Percentiles rank a stretch among this genome's conserved stretches.
Evolutionary conservation across 2,888 invertebrate genomes (phyloP).

Genomic region (Netelia inedita): DNA sequence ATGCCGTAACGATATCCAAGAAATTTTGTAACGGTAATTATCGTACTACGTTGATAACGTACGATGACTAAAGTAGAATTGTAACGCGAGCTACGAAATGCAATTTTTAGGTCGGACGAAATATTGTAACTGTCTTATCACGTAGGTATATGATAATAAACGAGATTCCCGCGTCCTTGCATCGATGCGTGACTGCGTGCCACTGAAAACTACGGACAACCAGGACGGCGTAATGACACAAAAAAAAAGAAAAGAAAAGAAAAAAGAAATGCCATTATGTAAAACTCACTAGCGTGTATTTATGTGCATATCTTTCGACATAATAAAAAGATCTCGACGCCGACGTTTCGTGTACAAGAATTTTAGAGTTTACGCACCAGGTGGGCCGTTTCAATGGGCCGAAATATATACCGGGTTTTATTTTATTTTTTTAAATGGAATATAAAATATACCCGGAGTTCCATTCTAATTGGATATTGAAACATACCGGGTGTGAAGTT

Average conservation of each 20-base stretch:
- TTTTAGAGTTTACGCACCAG: not conserved
- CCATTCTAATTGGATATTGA: too few relatives aligned
- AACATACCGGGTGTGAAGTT: too few relatives aligned
- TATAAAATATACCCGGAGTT: too few relatives aligned
- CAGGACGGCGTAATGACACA: not conserved
- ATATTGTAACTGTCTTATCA: slow-evolving; percentile 23
- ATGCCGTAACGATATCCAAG: slow-evolving; percentile 29
- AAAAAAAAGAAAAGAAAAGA: slow-evolving; percentile 36
- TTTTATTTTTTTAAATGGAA: not conserved
- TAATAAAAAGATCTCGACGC: not conserved
- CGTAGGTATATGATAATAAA: not conserved
- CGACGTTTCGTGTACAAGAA: not conserved
- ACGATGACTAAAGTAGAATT: slow-evolving; percentile 12
- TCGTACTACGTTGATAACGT: slow-evolving; percentile 23
- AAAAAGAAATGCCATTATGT: slow-evolving; percentile 29
- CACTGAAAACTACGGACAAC: not conserved
- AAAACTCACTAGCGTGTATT: slow-evolving; percentile 7
- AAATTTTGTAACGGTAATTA: slow-evolving; percentile 40
- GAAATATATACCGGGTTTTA: too few relatives aligned
- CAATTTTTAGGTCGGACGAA: slow-evolving; percentile 55
- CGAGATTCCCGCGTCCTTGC: slow-evolving; percentile 28
- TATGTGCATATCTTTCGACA: not conserved
- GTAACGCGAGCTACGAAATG: slow-evolving; percentile 11
- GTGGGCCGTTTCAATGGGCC: too few relatives aligned
- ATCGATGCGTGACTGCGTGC: slow-evolving; percentile 50